Conservation (phyloP, 2,888 invertebrate genomes). For the Unio delphinus region DNA sequence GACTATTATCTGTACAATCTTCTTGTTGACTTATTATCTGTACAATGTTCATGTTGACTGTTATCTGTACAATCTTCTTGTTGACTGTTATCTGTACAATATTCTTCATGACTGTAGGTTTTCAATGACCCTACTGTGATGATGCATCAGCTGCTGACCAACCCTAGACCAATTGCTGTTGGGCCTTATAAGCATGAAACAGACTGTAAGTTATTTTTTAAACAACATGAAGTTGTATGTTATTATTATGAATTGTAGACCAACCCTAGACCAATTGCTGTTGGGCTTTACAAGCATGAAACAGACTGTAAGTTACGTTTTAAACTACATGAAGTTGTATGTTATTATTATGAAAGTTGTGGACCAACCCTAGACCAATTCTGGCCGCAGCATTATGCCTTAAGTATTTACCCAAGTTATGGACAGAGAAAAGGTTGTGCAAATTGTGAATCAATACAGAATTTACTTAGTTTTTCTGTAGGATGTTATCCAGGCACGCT, state of each 20-base stretch:
- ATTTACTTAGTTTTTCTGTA: too few species aligned
- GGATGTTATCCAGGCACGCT: too few species aligned
- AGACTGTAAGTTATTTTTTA: conserved; percentile 78
- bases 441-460: too few species aligned
- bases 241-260: too few species aligned
- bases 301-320: background rate
- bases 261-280: background rate
- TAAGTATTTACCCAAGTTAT: too few species aligned
- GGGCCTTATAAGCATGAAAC: conserved; percentile 88
- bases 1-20: too few species aligned
- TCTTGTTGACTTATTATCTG: too few species aligned
- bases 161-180: conserved; percentile 80
- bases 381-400: too few species aligned
- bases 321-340: background rate
- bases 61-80: background rate
- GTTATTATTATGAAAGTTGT: too few species aligned
- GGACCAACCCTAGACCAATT: too few species aligned
- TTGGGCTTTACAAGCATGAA: background rate
- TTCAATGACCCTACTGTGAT: conserved; percentile 74
- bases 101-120: conserved; percentile 55
- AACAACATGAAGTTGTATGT: background rate
- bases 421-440: too few species aligned
- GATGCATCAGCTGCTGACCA: conserved; percentile 90
- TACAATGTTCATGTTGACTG: too few species aligned
- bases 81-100: background rate